phyloP scores from a whole-genome alignment of 2,113 vertebrate genomes.

The Nasalis larvatus region DNA sequence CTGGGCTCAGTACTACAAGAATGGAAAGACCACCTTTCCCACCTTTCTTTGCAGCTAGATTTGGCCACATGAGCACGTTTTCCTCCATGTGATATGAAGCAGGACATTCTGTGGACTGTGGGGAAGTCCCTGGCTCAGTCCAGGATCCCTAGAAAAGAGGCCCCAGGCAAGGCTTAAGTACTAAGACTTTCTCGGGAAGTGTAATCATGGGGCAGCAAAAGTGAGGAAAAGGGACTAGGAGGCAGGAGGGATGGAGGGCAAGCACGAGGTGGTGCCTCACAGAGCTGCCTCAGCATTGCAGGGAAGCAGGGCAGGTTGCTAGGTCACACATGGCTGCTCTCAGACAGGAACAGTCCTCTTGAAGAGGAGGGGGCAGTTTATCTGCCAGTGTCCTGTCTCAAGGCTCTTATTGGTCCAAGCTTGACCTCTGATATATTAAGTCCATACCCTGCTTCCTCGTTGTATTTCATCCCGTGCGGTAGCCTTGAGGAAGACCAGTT shows the following conservation, averaged over 20 bases:
- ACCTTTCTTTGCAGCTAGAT: not conserved
- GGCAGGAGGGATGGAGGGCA: not conserved
- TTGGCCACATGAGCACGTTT: accelerated
- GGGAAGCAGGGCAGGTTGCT: not conserved
- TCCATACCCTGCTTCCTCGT: too few species aligned
- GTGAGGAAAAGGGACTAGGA: not conserved
- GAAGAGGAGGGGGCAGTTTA: not conserved
- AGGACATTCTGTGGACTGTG: too few species aligned
- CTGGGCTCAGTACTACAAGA: too few species aligned
- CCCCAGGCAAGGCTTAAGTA: too few species aligned
- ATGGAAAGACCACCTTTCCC: not conserved
- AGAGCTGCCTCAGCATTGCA: not conserved
- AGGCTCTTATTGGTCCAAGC: not conserved
- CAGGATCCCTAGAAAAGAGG: not conserved
- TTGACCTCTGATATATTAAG: not conserved
- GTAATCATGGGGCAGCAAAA: not conserved
- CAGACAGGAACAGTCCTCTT: too few species aligned
- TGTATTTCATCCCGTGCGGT: too few species aligned
- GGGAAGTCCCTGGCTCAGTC: not conserved
- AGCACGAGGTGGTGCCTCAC: not conserved
- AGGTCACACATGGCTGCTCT: accelerated
- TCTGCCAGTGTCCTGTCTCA: not conserved
- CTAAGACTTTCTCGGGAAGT: not conserved
- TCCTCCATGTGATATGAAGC: too few species aligned
- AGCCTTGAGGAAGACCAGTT: not conserved